These are phyloP conservation scores for Lobophora halterata DNA, from an alignment of 2,888 invertebrate genomes.

Conservation along the genomic window DNA sequence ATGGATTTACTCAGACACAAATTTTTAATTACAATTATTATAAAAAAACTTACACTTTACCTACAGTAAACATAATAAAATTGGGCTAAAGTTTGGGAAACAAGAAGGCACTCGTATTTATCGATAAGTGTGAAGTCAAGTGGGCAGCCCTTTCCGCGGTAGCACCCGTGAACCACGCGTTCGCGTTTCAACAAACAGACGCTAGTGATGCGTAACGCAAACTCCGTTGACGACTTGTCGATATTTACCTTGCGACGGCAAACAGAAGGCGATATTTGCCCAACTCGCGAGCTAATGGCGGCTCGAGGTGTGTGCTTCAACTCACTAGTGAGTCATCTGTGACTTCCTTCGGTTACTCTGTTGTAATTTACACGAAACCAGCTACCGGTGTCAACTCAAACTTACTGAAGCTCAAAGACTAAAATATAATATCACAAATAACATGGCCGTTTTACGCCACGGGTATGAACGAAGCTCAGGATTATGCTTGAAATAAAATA, in stretches of 20 bases:
- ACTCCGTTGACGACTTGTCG: slow-evolving; percentile 76
- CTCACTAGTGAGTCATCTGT: slow-evolving; percentile 2
- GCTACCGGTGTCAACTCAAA: slow-evolving; percentile 68
- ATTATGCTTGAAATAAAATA: slow-evolving; percentile 67
- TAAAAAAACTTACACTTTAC: no score
- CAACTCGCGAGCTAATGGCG: slow-evolving; percentile 72
- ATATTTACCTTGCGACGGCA: slow-evolving; percentile 71
- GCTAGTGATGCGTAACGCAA: slow-evolving; percentile 81
- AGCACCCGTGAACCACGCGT: slow-evolving; percentile 59
- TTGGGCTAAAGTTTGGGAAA: no score
- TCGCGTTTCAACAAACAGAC: slow-evolving; percentile 64
- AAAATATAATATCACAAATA: slow-evolving; percentile 34
- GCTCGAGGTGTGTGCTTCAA: slow-evolving; percentile 41
- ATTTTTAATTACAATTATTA: no score
- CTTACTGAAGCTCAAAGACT: slow-evolving; percentile 39
- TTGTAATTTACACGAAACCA: slow-evolving; percentile 57
- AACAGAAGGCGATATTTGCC: slow-evolving; percentile 76
- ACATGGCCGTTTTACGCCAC: slow-evolving; percentile 40
- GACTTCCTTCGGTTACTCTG: slow-evolving; percentile 26
- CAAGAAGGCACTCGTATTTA: slow-evolving; percentile 72
- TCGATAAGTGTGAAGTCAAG: slow-evolving; percentile 63
- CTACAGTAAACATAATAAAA: no score
- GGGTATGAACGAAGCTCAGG: slow-evolving; percentile 50
- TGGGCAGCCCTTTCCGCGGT: slow-evolving; percentile 72
- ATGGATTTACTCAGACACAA: background rate